Percentiles rank a stretch among this genome's conserved stretches.
phyloP scores from a whole-genome alignment of 2,888 invertebrate species.

The Plagodis dolabraria region DNA sequence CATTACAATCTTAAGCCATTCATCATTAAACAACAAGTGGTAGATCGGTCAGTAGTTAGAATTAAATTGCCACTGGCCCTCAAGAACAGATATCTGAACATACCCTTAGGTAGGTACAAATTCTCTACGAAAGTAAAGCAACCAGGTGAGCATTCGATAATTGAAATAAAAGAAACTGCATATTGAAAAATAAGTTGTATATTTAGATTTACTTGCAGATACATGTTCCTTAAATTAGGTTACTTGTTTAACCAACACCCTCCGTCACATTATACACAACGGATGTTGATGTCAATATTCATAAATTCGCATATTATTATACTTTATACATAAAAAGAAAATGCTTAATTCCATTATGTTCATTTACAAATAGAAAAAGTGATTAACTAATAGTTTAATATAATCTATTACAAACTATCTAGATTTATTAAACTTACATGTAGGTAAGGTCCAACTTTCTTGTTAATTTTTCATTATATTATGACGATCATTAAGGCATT shows the following conservation, averaged over 20 bases:
- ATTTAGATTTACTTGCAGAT: conserved; percentile 73
- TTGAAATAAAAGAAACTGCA: conserved; percentile 37
- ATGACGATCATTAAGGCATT: neutral
- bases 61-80: too few relatives aligned
- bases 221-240: conserved; percentile 74
- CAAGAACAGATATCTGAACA: too few relatives aligned
- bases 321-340: conserved; percentile 23
- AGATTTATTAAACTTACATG: too few relatives aligned
- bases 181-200: conserved; percentile 67
- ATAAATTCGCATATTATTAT: conserved; percentile 44
- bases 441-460: too few relatives aligned
- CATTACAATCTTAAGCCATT: too few relatives aligned
- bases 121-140: too few relatives aligned
- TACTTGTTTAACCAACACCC: conserved; percentile 80
- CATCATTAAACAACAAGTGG: too few relatives aligned
- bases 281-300: conserved; percentile 67
- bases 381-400: neutral
- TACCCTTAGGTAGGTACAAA: too few relatives aligned
- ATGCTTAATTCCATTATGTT: conserved; percentile 7
- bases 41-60: too few relatives aligned
- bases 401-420: neutral
- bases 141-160: too few relatives aligned
- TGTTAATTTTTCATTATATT: too few relatives aligned
- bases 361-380: conserved; percentile 7
- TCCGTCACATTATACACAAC: conserved; percentile 63